Percentiles rank a stretch among this genome's conserved stretches.
Conservation (phyloP, 2,113 vertebrate species). For the Camelus dromedarius region DNA sequence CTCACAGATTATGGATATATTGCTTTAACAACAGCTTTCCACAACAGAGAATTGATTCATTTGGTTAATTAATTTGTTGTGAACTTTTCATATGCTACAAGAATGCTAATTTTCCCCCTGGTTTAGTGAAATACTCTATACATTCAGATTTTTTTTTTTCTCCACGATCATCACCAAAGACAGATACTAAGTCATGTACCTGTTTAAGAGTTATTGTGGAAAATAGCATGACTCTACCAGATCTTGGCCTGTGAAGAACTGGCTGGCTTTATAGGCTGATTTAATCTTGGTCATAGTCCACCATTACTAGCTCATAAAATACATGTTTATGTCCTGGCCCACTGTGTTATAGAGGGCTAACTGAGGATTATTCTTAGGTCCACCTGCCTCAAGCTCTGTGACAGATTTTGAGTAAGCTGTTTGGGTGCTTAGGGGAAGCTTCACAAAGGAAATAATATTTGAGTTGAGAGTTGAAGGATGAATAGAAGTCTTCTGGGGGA, state of each 20-base stretch:
- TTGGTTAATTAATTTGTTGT: background rate
- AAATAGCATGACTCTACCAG: background rate
- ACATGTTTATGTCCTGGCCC: background rate
- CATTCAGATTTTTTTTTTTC: background rate
- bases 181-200: background rate
- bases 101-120: conserved; percentile 32
- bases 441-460: conserved; percentile 18
- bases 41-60: background rate
- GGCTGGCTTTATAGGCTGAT: conserved; percentile 36
- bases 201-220: conserved; percentile 35
- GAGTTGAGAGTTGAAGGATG: background rate
- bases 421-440: background rate
- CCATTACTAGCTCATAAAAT: conserved; percentile 7
- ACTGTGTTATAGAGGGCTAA: background rate
- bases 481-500: background rate
- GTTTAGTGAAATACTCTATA: background rate
- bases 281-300: background rate
- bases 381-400: background rate
- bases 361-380: background rate
- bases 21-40: background rate
- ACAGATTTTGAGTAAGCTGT: background rate
- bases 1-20: background rate
- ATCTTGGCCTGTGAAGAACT: conserved; percentile 5
- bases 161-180: background rate
- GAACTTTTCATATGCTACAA: conserved; percentile 8